Evolutionary conservation across 2,797 vertebrate species (phyloP).

Genomic region (Labeo calbasu): DNA sequence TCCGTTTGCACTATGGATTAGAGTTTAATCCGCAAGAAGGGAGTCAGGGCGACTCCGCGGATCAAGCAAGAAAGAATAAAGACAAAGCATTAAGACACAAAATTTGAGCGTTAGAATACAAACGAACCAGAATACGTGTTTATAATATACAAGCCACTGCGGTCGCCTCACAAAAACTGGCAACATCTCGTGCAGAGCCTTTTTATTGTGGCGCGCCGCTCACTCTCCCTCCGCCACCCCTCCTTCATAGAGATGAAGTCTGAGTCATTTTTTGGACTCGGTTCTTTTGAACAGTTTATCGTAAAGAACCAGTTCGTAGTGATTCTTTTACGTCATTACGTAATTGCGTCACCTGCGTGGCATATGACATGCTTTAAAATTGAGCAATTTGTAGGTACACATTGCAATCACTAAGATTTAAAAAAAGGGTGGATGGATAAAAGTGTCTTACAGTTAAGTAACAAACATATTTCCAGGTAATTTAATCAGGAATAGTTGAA

Average conservation of each 20-base stretch:
- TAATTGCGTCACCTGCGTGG: conserved; percentile 27
- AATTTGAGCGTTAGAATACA: background rate
- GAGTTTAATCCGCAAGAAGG: conserved; percentile 78
- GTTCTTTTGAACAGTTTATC: conserved; percentile 5
- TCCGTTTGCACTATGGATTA: conserved; percentile 78
- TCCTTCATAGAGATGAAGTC: background rate
- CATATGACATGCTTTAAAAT: background rate
- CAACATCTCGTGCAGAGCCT: background rate
- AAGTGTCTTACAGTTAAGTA: background rate
- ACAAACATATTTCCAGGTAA: background rate
- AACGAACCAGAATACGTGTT: background rate
- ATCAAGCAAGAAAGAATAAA: conserved; percentile 62
- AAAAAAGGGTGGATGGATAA: background rate
- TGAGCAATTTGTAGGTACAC: background rate
- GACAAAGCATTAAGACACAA: conserved; percentile 60
- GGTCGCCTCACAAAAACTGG: background rate
- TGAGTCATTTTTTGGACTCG: conserved; percentile 13
- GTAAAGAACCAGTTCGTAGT: background rate
- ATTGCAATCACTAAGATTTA: background rate
- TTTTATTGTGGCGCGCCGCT: background rate
- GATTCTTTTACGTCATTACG: background rate
- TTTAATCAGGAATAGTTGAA: background rate
- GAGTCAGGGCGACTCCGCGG: conserved; percentile 73
- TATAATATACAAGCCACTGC: background rate
- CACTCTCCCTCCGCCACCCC: background rate